These are phyloP conservation scores for Fregetta grallaria DNA, from an alignment of 2,113 vertebrate species.

Conservation along the genomic window DNA sequence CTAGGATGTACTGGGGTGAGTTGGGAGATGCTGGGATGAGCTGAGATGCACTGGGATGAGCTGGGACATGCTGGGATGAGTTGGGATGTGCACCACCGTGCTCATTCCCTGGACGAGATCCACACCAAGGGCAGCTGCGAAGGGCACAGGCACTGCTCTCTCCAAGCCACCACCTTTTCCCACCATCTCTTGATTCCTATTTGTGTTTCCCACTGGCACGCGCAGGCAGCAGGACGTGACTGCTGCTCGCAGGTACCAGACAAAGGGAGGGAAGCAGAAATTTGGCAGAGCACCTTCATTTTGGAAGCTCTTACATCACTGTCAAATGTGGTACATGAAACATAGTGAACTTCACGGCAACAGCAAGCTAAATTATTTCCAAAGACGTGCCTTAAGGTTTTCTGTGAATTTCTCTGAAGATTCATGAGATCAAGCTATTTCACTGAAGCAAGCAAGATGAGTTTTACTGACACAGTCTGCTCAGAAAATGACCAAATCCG, in stretches of 20 bases:
- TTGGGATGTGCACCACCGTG: fast-evolving
- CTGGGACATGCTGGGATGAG: background rate
- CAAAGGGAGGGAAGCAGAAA: background rate
- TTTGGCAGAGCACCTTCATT: background rate
- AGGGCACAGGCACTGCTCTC: background rate
- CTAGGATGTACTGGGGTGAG: background rate
- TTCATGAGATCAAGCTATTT: background rate
- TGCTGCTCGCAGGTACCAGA: background rate
- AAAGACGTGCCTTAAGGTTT: background rate
- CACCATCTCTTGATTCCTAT: background rate
- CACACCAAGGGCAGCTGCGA: fast-evolving
- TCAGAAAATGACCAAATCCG: background rate
- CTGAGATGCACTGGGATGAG: background rate
- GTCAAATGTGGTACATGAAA: fast-evolving
- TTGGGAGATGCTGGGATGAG: too few species aligned
- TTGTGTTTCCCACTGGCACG: background rate
- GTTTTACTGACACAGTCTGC: background rate
- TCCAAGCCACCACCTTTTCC: background rate
- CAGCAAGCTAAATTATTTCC: background rate
- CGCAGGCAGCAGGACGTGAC: fast-evolving
- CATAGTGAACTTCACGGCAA: fast-evolving
- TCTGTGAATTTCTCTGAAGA: background rate
- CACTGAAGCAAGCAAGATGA: background rate
- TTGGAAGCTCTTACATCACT: background rate
- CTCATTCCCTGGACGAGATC: background rate